These are phyloP conservation scores for Gambusia holbrooki DNA, from an alignment of 2,113 vertebrate species.

Conservation along the genomic window DNA sequence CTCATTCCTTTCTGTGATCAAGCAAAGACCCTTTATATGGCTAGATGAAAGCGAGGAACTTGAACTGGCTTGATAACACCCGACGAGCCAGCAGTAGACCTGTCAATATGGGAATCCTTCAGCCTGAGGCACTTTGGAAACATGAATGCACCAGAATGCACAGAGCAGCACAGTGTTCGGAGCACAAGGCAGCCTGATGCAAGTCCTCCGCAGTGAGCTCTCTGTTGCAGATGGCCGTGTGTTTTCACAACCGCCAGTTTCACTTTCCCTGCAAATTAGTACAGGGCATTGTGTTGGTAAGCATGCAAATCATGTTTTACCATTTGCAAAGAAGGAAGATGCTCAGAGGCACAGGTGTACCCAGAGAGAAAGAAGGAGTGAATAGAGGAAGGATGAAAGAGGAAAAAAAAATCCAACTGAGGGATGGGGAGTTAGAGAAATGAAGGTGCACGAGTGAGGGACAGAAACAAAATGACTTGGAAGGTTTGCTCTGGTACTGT, in stretches of 20 bases:
- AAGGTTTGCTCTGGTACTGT: conserved; percentile 9
- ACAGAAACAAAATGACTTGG: not conserved
- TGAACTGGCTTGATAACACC: conserved; percentile 60
- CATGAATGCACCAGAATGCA: conserved; percentile 51
- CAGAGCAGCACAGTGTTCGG: conserved; percentile 39
- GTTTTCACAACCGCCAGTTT: conserved; percentile 35
- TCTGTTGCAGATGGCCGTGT: conserved; percentile 40
- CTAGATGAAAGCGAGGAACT: conserved; percentile 59
- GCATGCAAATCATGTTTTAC: conserved; percentile 39
- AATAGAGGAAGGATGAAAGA: not conserved
- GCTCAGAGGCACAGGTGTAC: conserved; percentile 12
- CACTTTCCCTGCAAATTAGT: conserved; percentile 38
- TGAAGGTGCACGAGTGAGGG: not conserved
- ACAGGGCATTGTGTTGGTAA: conserved; percentile 16
- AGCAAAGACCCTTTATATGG: conserved; percentile 51
- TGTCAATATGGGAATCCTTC: conserved; percentile 57
- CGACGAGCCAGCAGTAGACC: conserved; percentile 49
- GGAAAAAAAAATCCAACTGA: not conserved
- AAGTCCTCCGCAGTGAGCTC: conserved; percentile 34
- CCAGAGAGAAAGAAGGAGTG: not conserved
- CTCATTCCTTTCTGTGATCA: conserved; percentile 48
- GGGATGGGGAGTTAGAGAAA: not conserved
- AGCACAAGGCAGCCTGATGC: conserved; percentile 57
- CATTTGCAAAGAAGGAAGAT: conserved; percentile 6
- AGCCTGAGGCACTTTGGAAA: conserved; percentile 61